A percentile compares a stretch with the other conserved stretches of the same genome.
phyloP scores from a whole-genome alignment of 1,140 invertebrate species.

The Drosophila chauvacae region DNA sequence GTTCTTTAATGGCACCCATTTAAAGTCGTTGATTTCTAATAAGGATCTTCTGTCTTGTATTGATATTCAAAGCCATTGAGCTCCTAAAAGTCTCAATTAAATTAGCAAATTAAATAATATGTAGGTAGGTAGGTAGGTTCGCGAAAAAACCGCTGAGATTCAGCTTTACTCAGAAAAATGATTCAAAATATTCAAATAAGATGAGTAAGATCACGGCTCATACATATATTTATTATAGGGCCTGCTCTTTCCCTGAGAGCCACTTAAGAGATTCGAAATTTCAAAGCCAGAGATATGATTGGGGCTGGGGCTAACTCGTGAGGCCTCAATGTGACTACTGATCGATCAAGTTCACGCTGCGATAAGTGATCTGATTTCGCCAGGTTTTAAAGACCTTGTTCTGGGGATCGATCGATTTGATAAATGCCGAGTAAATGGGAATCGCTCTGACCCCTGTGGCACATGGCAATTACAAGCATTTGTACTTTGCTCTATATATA shows the following conservation, averaged over 20 bases:
- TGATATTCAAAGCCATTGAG: not conserved
- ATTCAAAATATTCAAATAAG: not conserved
- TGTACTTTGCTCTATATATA: slow-evolving; percentile 4
- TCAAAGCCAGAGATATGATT: slow-evolving; percentile 28
- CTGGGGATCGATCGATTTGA: slow-evolving; percentile 25
- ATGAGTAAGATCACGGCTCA: not conserved
- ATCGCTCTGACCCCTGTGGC: slow-evolving; percentile 21
- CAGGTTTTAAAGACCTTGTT: slow-evolving; percentile 37
- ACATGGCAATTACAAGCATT: slow-evolving; percentile 19
- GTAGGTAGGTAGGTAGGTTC: too few relatives aligned
- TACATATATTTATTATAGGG: not conserved
- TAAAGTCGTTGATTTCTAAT: not conserved
- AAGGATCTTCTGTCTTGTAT: not conserved
- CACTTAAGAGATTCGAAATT: slow-evolving; percentile 10
- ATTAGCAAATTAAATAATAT: not conserved
- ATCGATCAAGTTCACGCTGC: slow-evolving; percentile 36
- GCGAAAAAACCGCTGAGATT: not conserved
- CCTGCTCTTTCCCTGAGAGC: slow-evolving; percentile 2
- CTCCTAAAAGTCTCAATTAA: slow-evolving; percentile 2
- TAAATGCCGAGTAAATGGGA: slow-evolving; percentile 12
- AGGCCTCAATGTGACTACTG: slow-evolving; percentile 30
- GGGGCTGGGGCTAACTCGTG: slow-evolving; percentile 14
- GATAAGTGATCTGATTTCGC: slow-evolving; percentile 35
- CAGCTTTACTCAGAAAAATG: not conserved
- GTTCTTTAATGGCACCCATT: slow-evolving; percentile 14